phyloP scores from a whole-genome alignment of 2,888 invertebrate species.

The Phalera bucephala region DNA sequence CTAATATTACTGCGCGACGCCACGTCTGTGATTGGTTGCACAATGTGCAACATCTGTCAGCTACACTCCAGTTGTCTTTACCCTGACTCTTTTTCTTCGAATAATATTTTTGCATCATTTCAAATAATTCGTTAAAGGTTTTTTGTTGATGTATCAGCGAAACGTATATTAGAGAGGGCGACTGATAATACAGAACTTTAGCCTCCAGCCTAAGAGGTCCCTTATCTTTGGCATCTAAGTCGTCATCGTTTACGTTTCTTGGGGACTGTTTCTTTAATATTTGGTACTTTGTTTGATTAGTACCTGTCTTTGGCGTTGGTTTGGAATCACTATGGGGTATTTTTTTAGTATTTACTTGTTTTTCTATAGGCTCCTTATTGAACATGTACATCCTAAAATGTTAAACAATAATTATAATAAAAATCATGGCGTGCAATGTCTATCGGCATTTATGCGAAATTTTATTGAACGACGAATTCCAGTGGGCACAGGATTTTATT shows the following conservation, averaged over 20 bases:
- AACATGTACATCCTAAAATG: conserved; percentile 54
- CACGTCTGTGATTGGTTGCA: conserved; percentile 80
- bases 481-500: too few relatives aligned
- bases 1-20: conserved; percentile 83
- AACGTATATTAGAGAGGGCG: conserved; percentile 85
- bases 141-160: conserved; percentile 71
- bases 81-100: conserved; percentile 38
- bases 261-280: conserved; percentile 38
- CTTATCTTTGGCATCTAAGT: conserved; percentile 67
- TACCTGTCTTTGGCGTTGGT: conserved; percentile 26
- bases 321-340: conserved; percentile 38
- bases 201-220: conserved; percentile 77
- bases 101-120: conserved; percentile 82
- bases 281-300: conserved; percentile 19
- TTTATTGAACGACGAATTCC: too few relatives aligned
- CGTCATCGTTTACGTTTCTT: conserved; percentile 32
- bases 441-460: too few relatives aligned
- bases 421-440: too few relatives aligned
- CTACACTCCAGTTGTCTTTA: conserved; percentile 72
- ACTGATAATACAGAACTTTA: conserved; percentile 70
- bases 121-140: conserved; percentile 69
- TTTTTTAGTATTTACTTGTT: conserved; percentile 50
- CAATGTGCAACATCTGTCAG: conserved; percentile 72
- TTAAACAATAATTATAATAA: not conserved
- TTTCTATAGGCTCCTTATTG: conserved; percentile 45